These are phyloP conservation scores for Pedetes capensis DNA, from an alignment of 2,113 vertebrate species.

Conservation along the genomic window DNA sequence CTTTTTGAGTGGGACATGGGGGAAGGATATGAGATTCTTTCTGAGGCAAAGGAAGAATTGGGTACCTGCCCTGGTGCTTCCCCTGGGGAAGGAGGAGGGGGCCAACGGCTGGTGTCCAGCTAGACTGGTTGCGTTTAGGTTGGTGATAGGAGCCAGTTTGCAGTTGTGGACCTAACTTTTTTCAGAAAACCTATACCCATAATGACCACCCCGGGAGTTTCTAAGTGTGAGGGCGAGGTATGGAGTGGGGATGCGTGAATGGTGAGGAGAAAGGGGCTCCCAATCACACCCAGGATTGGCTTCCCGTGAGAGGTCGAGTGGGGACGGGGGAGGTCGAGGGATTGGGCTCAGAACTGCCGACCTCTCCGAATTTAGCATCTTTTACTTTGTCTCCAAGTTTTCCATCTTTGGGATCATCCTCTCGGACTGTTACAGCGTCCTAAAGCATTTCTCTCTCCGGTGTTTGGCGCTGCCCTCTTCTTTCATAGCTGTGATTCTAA, in stretches of 20 bases:
- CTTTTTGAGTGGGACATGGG: not conserved
- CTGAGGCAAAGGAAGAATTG: not conserved
- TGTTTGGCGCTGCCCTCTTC: constrained; percentile 29
- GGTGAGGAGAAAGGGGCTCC: not conserved
- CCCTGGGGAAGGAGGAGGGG: not conserved
- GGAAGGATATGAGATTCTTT: not conserved
- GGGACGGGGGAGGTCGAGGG: not conserved
- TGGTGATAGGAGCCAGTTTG: not conserved
- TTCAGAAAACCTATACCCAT: not conserved
- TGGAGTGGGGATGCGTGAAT: not conserved
- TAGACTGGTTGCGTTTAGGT: not conserved
- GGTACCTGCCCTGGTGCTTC: not conserved
- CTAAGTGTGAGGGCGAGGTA: not conserved
- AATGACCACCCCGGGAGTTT: not conserved
- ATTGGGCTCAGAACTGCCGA: not conserved
- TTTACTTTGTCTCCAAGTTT: constrained; percentile 32
- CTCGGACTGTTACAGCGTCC: not conserved
- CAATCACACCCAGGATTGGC: not conserved
- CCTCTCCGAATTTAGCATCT: not conserved
- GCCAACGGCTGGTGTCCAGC: not conserved
- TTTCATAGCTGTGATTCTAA: constrained; percentile 39
- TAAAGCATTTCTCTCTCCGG: not conserved
- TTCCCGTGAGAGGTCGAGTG: not conserved
- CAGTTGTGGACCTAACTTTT: constrained; percentile 57
- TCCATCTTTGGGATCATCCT: not conserved